Percentiles rank a stretch among this genome's conserved stretches.
Conservation (phyloP, 92 coral and sea anemone genomes). For the Epizoanthus illoricatus region DNA sequence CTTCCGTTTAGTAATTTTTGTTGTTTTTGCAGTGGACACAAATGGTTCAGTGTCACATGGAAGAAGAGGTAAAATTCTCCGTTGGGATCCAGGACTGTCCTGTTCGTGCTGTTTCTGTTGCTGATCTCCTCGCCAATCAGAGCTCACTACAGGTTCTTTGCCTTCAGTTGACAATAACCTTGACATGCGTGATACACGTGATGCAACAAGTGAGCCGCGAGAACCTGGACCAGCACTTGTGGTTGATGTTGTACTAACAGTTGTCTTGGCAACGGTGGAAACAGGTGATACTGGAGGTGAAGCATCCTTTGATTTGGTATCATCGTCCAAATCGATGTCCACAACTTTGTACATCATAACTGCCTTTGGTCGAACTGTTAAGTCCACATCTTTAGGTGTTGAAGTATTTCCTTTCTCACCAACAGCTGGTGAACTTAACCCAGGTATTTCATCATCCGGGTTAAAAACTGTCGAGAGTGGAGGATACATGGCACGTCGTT, state of each 20-base stretch:
- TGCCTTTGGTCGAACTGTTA: conserved; percentile 42
- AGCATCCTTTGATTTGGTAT: conserved; percentile 2
- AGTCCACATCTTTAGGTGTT: conserved; percentile 28
- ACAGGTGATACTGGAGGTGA: conserved; percentile 19
- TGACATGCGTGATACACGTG: conserved; percentile 68
- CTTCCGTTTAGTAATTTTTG: conserved; percentile 65
- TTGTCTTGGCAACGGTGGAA: conserved; percentile 35
- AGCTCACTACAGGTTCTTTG: conserved; percentile 30
- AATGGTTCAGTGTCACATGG: conserved; percentile 69
- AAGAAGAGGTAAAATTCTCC: conserved; percentile 67
- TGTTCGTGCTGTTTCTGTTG: conserved; percentile 37
- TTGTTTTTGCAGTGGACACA: conserved; percentile 76
- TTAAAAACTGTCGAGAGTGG: conserved; percentile 84
- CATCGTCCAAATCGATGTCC: conserved; percentile 74
- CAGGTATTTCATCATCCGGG: conserved; percentile 60
- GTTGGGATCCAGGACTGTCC: conserved; percentile 63
- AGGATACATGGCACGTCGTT: conserved; percentile 95
- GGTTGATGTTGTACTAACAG: neutral
- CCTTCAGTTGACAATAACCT: conserved; percentile 66
- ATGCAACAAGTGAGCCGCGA: conserved; percentile 62
- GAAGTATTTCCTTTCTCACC: conserved; percentile 17
- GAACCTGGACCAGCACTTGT: conserved; percentile 12
- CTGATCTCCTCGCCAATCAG: conserved; percentile 7
- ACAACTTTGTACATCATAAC: conserved; percentile 72
- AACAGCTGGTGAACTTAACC: neutral